Percentiles rank a stretch among this genome's conserved stretches.
phyloP scores from a whole-genome alignment of 2,888 invertebrate genomes.

The Chymomyza fuscimana region DNA sequence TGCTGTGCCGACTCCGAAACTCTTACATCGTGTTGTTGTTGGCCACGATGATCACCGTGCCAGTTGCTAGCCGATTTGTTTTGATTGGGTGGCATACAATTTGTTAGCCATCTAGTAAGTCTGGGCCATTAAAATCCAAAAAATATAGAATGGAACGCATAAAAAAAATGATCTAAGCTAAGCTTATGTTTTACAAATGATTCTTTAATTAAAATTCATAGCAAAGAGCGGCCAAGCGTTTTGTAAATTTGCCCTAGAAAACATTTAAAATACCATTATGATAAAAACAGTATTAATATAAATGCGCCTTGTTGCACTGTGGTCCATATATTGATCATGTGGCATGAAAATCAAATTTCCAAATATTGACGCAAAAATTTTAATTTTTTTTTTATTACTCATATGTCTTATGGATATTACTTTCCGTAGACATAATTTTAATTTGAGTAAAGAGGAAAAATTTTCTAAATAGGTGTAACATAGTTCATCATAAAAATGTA shows the following conservation, averaged over 20 bases:
- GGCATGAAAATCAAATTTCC: too few species aligned
- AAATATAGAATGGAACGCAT: background rate
- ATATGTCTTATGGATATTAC: too few species aligned
- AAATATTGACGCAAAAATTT: too few species aligned
- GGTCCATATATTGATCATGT: too few species aligned
- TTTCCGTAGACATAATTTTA: too few species aligned
- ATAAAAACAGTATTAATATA: constrained; percentile 38
- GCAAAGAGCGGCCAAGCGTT: constrained; percentile 21
- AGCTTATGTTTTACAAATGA: constrained; percentile 32
- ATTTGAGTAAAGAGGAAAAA: too few species aligned
- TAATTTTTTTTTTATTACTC: too few species aligned
- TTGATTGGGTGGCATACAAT: constrained; percentile 60
- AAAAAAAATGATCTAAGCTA: background rate
- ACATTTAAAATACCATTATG: constrained; percentile 67
- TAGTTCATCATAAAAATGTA: too few species aligned
- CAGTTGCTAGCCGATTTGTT: constrained; percentile 39
- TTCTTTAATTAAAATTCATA: constrained; percentile 41
- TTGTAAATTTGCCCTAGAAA: constrained; percentile 12
- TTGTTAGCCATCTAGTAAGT: constrained; percentile 36
- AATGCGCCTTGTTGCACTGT: background rate
- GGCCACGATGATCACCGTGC: constrained; percentile 10
- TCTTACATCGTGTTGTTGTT: constrained; percentile 29
- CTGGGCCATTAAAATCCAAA: background rate
- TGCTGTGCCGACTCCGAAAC: constrained; percentile 33
- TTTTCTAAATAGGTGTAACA: too few species aligned